Percentiles rank a stretch among this genome's conserved stretches.
phyloP scores from a whole-genome alignment of 2,113 vertebrate species.

The Onychostoma macrolepis region DNA sequence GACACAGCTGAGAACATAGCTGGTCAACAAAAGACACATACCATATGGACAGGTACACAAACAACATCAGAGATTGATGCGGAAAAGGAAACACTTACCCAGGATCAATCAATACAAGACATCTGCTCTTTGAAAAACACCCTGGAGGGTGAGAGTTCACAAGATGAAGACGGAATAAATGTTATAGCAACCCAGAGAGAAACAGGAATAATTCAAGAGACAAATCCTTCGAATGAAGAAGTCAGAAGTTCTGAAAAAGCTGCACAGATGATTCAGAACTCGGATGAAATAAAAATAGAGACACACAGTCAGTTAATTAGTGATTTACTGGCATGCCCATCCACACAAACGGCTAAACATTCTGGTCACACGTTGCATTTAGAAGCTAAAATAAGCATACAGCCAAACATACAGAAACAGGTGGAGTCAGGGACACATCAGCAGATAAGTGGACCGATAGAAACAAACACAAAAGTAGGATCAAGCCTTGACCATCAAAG shows the following conservation, averaged over 20 bases:
- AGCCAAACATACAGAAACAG: constrained; percentile 41
- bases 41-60: not conserved
- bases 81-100: constrained; percentile 9
- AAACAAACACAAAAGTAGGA: constrained; percentile 48
- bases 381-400: constrained; percentile 22
- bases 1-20: constrained; percentile 8
- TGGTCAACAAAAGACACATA: not conserved
- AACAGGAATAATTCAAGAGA: not conserved
- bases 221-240: constrained; percentile 5
- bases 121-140: not conserved
- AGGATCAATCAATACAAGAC: constrained; percentile 1
- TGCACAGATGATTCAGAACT: constrained; percentile 2
- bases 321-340: not conserved
- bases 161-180: not conserved
- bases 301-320: not conserved
- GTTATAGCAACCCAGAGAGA: not conserved
- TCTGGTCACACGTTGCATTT: not conserved
- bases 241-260: not conserved
- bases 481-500: constrained; percentile 36
- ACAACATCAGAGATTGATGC: constrained; percentile 14
- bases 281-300: constrained; percentile 16
- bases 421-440: constrained; percentile 38
- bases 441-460: constrained; percentile 38
- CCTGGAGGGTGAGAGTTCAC: not conserved
- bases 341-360: constrained; percentile 6